phyloP scores from a whole-genome alignment of 2,113 vertebrate species.

The Saiga tatarica region DNA sequence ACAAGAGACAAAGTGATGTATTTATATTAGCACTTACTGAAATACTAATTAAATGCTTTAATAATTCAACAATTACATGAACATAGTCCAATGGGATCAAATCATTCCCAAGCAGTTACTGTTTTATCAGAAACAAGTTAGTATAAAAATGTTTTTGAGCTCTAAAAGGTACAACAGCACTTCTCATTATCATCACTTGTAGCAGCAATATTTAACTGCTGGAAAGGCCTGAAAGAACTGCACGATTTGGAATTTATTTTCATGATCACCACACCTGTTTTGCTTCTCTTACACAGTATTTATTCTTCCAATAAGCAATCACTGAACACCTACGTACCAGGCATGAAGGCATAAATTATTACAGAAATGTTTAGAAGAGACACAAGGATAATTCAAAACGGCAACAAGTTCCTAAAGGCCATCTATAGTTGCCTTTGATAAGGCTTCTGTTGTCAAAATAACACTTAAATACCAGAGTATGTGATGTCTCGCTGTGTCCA shows the following conservation, averaged over 20 bases:
- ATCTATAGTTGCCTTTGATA: not conserved
- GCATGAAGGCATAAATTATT: not conserved
- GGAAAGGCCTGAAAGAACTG: constrained; percentile 26
- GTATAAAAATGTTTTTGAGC: constrained; percentile 20
- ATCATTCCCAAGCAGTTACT: not conserved
- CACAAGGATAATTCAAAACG: not conserved
- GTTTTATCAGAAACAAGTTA: constrained; percentile 39
- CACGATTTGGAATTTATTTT: constrained; percentile 1
- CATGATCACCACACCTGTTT: not conserved
- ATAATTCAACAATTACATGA: constrained; percentile 40
- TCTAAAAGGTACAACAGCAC: not conserved
- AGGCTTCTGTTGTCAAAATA: not conserved
- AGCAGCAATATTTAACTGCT: not conserved
- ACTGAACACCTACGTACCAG: not conserved
- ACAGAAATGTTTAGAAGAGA: constrained; percentile 12
- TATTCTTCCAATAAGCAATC: not conserved
- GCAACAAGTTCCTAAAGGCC: not conserved
- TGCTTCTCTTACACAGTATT: not conserved
- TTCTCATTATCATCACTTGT: not conserved
- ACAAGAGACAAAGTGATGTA: constrained; percentile 25
- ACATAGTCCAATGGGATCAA: constrained; percentile 40
- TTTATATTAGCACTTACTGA: constrained; percentile 53
- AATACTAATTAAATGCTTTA: constrained; percentile 62
- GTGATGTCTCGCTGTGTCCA: not conserved
- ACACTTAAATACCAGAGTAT: constrained; percentile 16